A percentile compares a stretch with the other conserved stretches of the same genome.
These are phyloP conservation scores for Oryzias dopingdopingensis DNA, from an alignment of 2,797 vertebrate species.

Conservation along the genomic window DNA sequence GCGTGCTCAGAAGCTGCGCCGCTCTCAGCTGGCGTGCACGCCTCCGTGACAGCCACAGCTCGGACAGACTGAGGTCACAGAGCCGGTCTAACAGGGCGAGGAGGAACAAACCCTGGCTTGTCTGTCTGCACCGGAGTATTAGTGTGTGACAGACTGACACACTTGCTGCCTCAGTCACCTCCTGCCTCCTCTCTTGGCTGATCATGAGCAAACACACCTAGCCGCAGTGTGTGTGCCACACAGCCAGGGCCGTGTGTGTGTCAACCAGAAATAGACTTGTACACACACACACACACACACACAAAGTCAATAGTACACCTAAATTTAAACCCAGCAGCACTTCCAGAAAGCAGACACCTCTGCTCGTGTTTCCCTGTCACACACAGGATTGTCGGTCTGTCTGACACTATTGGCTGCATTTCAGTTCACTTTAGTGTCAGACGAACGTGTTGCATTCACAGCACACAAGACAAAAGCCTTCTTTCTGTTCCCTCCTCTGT, in stretches of 20 bases:
- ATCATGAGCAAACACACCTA: conserved; percentile 49
- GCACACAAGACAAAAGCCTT: conserved; percentile 8
- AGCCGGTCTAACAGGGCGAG: conserved; percentile 22
- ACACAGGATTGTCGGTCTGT: conserved; percentile 21
- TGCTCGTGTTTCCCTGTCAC: conserved; percentile 37
- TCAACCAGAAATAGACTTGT: conserved; percentile 5
- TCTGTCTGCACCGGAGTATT: conserved; percentile 50
- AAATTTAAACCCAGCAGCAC: conserved; percentile 37
- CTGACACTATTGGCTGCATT: conserved; percentile 36
- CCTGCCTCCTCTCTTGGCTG: conserved; percentile 46
- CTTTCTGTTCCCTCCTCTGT: no score
- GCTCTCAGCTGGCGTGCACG: no score
- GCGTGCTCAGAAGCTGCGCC: no score
- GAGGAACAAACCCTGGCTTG: conserved; percentile 60
- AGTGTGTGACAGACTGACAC: conserved; percentile 33
- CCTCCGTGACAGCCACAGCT: conserved; percentile 60
- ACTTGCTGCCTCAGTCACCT: conserved; percentile 47
- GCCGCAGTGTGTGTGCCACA: conserved; percentile 9
- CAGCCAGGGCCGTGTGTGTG: conserved; percentile 9
- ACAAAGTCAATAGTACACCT: conserved; percentile 41
- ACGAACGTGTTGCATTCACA: conserved; percentile 3
- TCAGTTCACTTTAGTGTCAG: conserved; percentile 34
- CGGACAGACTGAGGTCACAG: conserved; percentile 65
- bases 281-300: conserved; percentile 11
- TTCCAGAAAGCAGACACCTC: conserved; percentile 44